These are phyloP conservation scores for Drosophila busckii DNA, from an alignment of 1,140 invertebrate species.

Conservation along the genomic window DNA sequence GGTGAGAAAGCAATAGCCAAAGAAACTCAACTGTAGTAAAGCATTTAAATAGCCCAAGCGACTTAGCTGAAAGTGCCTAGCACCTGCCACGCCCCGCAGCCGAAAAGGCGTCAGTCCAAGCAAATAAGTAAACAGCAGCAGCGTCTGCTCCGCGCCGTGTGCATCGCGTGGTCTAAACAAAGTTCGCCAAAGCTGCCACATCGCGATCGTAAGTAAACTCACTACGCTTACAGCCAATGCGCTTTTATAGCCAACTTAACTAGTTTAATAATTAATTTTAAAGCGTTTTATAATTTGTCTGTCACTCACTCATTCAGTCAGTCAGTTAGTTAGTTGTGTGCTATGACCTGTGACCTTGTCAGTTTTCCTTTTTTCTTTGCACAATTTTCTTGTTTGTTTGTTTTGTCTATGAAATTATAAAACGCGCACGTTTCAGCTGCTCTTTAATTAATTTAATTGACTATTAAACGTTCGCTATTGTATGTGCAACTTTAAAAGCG, in stretches of 20 bases:
- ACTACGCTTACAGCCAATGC: background rate
- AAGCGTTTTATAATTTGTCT: too few species aligned
- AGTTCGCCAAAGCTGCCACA: slow-evolving; percentile 19
- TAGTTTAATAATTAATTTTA: too few species aligned
- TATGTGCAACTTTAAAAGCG: too few species aligned
- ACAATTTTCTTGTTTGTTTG: slow-evolving; percentile 14
- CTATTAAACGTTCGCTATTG: slow-evolving; percentile 3
- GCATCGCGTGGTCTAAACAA: slow-evolving; percentile 57
- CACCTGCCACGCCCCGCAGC: slow-evolving; percentile 16
- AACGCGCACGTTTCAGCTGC: too few species aligned
- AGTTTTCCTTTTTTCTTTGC: slow-evolving; percentile 37
- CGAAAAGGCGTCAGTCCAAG: slow-evolving; percentile 68
- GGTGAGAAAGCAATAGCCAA: slow-evolving; percentile 63
- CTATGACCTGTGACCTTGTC: too few species aligned
- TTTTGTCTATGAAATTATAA: slow-evolving; percentile 54
- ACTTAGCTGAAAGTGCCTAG: slow-evolving; percentile 42
- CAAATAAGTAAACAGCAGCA: slow-evolving; percentile 58
- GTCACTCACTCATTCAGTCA: too few species aligned
- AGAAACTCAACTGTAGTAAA: slow-evolving; percentile 61
- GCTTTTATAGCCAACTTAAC: slow-evolving; percentile 56
- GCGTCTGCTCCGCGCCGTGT: slow-evolving; percentile 53
- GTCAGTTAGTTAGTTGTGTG: too few species aligned
- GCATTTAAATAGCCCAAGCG: slow-evolving; percentile 64
- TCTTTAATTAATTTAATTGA: too few species aligned
- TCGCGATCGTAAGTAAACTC: slow-evolving; percentile 15